Evolutionary conservation across 2,113 vertebrate genomes (phyloP).

Genomic region (Odobenus rosmarus): DNA sequence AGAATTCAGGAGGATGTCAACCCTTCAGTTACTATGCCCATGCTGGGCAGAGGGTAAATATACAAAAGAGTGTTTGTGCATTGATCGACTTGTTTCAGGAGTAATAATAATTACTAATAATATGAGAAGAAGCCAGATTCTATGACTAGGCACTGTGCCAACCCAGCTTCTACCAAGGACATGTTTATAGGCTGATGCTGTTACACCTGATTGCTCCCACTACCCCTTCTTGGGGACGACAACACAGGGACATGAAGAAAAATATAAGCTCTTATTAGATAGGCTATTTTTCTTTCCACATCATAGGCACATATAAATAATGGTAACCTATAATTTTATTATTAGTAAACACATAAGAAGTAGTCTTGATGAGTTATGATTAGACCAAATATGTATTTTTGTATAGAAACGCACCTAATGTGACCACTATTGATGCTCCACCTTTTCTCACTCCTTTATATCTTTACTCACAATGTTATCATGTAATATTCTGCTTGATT

Average conservation of each 20-base stretch:
- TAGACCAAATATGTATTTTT: neutral
- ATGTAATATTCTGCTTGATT: slow-evolving; percentile 34
- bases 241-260: neutral
- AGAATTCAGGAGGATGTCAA: neutral
- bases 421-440: neutral
- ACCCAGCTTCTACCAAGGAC: neutral
- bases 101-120: neutral
- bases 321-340: neutral
- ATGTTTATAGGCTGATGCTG: neutral
- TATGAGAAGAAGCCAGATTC: neutral
- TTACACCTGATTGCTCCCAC: neutral
- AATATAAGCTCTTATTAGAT: neutral
- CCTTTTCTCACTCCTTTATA: neutral
- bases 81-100: neutral
- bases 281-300: neutral
- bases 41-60: neutral
- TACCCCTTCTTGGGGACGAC: neutral
- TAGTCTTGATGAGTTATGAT: neutral
- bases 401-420: neutral
- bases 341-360: neutral
- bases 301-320: neutral
- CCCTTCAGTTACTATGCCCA: neutral
- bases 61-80: neutral
- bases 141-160: neutral
- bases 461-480: neutral